phyloP scores from a whole-genome alignment of 1,140 invertebrate species.

The Pseudoatta argentina region DNA sequence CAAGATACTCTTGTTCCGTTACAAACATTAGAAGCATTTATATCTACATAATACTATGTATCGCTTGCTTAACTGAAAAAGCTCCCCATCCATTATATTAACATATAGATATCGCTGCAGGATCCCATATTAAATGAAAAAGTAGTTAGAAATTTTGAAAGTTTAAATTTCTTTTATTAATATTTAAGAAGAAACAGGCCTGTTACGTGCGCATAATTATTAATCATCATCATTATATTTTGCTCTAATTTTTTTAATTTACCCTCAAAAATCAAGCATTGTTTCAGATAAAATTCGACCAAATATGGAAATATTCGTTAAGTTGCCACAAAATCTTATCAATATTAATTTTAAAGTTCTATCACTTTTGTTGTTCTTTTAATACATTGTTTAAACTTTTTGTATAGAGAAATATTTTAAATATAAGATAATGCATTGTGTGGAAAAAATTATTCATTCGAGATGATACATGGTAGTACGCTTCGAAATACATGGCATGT shows the following conservation, averaged over 20 bases:
- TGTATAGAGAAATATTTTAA: conserved; percentile 10
- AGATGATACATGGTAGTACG: not conserved
- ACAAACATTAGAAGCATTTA: not conserved
- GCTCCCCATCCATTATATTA: not conserved
- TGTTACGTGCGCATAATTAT: not conserved
- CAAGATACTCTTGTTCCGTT: not conserved
- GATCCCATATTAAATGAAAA: not conserved
- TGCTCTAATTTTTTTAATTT: not conserved
- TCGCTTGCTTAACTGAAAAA: not conserved
- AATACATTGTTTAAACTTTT: not conserved
- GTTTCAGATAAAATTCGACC: not conserved
- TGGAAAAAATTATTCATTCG: not conserved
- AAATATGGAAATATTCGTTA: not conserved
- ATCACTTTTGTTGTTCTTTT: not conserved
- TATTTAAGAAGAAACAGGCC: not conserved
- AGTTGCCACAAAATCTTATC: not conserved
- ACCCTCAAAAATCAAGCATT: not conserved
- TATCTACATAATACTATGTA: not conserved
- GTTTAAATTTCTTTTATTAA: not conserved
- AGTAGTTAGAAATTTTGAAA: not conserved
- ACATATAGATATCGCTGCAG: not conserved
- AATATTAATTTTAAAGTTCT: not conserved
- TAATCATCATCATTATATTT: not conserved
- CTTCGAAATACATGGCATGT: not conserved
- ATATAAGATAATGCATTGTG: not conserved